phyloP scores from a whole-genome alignment of 1,140 invertebrate genomes.

The Drosophila novamexicana region DNA sequence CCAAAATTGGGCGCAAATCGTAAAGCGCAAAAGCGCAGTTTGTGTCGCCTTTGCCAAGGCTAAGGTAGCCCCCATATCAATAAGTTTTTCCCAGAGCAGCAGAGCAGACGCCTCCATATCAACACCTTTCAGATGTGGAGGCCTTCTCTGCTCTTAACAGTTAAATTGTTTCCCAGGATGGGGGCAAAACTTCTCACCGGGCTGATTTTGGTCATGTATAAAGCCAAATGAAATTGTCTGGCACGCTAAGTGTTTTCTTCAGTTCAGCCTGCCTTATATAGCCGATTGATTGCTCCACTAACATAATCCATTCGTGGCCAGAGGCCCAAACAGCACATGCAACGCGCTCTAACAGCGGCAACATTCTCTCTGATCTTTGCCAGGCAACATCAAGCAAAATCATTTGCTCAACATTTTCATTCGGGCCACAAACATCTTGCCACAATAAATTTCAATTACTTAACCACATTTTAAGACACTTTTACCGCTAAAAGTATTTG shows the following conservation, averaged over 20 bases:
- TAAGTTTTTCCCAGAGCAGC: conserved; percentile 69
- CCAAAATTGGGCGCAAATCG: conserved; percentile 82
- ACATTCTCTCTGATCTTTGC: conserved; percentile 45
- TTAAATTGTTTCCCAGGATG: conserved; percentile 51
- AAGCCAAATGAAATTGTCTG: conserved; percentile 79
- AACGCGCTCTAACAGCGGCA: conserved; percentile 25
- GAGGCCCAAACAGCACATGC: conserved; percentile 14
- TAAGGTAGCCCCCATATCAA: conserved; percentile 69
- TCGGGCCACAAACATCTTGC: conserved; percentile 37
- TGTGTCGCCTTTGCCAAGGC: conserved; percentile 29
- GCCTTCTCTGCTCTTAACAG: conserved; percentile 47
- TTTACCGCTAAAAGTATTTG: conserved; percentile 73
- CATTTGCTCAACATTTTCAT: conserved; percentile 66
- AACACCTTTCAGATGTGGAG: conserved; percentile 32
- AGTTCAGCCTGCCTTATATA: conserved; percentile 70
- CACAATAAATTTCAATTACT: conserved; percentile 80
- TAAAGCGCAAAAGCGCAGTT: conserved; percentile 49
- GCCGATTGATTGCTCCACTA: conserved; percentile 79
- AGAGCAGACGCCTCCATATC: conserved; percentile 44
- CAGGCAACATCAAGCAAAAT: conserved; percentile 68
- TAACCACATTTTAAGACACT: conserved; percentile 68
- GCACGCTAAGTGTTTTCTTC: conserved; percentile 76
- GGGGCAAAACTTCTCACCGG: conserved; percentile 23
- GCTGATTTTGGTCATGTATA: conserved; percentile 70
- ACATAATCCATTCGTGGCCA: conserved; percentile 42